A percentile compares a stretch with the other conserved stretches of the same genome.
phyloP scores from a whole-genome alignment of 1,140 invertebrate genomes.

The Varroa destructor region DNA sequence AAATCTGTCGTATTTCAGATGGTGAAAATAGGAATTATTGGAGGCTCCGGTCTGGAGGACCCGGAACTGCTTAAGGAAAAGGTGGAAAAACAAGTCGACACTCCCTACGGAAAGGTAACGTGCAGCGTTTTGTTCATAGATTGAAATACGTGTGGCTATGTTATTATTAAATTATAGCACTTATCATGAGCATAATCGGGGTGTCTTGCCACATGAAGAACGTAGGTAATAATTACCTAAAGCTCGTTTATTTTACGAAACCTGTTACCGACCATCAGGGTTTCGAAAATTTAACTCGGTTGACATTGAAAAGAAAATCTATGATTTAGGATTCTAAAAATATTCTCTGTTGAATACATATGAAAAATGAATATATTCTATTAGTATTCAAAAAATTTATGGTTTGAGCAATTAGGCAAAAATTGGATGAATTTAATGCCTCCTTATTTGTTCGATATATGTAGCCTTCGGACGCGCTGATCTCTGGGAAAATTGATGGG shows the following conservation, averaged over 20 bases:
- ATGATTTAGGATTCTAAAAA: no score
- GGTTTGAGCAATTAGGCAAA: not conserved
- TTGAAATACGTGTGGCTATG: no score
- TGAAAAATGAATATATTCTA: no score
- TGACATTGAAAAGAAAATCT: no score
- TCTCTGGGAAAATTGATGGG: conserved; percentile 59
- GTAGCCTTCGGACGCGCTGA: conserved; percentile 62
- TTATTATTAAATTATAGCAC: no score
- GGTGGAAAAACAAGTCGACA: conserved; percentile 51
- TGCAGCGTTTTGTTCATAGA: not conserved
- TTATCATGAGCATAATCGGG: no score
- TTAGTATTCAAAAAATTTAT: not conserved
- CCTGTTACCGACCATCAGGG: no score
- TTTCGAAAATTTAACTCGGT: no score
- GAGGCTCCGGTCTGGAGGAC: conserved; percentile 79
- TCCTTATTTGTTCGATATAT: conserved; percentile 26
- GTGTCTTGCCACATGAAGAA: no score
- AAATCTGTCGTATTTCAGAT: not conserved
- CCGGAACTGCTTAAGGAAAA: conserved; percentile 62
- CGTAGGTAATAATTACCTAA: no score
- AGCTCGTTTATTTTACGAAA: no score
- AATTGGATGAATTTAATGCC: conserved; percentile 19
- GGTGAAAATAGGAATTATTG: conserved; percentile 79
- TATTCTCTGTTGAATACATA: no score
- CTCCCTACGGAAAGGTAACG: conserved; percentile 58